Conservation (phyloP, 1,140 invertebrate species). For the Drosophila suzukii region DNA sequence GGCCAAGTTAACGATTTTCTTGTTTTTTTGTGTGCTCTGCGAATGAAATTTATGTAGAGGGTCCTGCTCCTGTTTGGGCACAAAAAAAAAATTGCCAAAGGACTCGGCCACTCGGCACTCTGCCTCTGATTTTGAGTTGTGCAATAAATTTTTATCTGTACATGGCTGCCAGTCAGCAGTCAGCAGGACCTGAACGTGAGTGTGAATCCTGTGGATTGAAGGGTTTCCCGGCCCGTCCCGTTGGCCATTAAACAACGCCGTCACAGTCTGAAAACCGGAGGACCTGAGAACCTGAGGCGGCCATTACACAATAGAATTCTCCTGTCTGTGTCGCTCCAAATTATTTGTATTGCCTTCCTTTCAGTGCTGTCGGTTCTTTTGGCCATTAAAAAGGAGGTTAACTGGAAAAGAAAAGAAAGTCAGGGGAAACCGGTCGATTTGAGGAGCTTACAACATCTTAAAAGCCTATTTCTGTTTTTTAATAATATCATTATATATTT, state of each 20-base stretch:
- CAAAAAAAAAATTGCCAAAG: constrained; percentile 42
- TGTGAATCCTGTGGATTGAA: constrained; percentile 12
- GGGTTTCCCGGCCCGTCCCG: constrained; percentile 20
- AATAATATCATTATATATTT: too few relatives aligned
- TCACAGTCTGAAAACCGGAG: constrained; percentile 52
- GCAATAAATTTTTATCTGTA: constrained; percentile 83
- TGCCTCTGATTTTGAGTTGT: constrained; percentile 78
- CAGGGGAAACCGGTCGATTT: background rate
- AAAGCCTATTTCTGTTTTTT: too few relatives aligned
- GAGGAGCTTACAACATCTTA: too few relatives aligned
- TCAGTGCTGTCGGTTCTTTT: constrained; percentile 13
- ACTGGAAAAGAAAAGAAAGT: background rate
- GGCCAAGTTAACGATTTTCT: constrained; percentile 74
- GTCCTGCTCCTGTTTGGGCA: constrained; percentile 18
- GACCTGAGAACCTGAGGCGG: constrained; percentile 53
- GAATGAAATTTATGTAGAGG: constrained; percentile 62
- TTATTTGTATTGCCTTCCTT: constrained; percentile 24
- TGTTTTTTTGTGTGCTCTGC: constrained; percentile 34
- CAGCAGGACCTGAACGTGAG: background rate
- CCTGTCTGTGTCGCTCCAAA: constrained; percentile 5
- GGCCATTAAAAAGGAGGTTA: background rate
- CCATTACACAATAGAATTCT: constrained; percentile 75
- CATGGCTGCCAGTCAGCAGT: constrained; percentile 37
- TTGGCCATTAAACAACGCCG: constrained; percentile 77
- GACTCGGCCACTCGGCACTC: constrained; percentile 17